These are phyloP conservation scores for Chironomus tepperi DNA, from an alignment of 1,140 invertebrate species.

Conservation along the genomic window DNA sequence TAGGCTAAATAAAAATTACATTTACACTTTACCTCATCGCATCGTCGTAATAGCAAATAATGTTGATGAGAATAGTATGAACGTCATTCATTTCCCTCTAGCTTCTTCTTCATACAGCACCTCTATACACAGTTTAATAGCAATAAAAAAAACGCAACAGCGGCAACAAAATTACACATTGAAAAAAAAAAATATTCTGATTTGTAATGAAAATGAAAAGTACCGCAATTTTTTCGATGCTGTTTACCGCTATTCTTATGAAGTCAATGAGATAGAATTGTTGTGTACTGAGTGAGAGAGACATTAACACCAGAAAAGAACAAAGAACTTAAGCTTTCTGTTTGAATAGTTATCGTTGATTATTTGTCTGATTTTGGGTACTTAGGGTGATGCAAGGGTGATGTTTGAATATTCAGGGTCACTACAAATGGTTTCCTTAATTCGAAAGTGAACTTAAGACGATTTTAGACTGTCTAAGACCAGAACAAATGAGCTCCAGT, in stretches of 20 bases:
- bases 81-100: not conserved
- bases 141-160: not conserved
- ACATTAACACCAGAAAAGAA: no score
- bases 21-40: slow-evolving; percentile 2
- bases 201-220: slow-evolving; percentile 22
- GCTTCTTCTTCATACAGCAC: not conserved
- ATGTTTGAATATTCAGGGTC: no score
- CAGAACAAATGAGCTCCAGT: no score
- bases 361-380: no score
- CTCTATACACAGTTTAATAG: not conserved
- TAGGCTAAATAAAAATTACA: slow-evolving; percentile 15
- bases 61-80: not conserved
- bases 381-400: no score
- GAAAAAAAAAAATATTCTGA: slow-evolving; percentile 17
- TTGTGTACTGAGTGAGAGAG: no score
- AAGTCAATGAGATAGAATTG: not conserved
- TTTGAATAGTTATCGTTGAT: no score
- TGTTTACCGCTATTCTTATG: slow-evolving; percentile 15
- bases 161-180: slow-evolving; percentile 12
- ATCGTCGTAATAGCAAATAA: not conserved
- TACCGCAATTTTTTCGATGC: slow-evolving; percentile 4
- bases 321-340: no score
- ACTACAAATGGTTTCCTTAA: no score
- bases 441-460: no score
- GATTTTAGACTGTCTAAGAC: no score